Evolutionary conservation across 2,888 invertebrate species (phyloP).

Genomic region (Pyrrhia umbra): DNA sequence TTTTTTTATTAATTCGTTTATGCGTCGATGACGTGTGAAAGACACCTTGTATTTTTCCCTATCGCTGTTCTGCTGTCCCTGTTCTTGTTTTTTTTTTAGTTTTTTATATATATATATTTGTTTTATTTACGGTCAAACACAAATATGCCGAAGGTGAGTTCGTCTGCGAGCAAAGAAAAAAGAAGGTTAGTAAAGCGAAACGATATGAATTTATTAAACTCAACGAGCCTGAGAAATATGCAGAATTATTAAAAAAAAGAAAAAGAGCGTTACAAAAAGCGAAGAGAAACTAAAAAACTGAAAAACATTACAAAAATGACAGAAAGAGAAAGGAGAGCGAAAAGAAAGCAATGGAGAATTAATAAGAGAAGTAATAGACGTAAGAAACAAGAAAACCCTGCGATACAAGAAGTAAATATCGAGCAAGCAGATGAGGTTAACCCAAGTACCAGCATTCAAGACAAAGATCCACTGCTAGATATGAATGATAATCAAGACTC

Average conservation of each 20-base stretch:
- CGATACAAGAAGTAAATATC: constrained; percentile 13
- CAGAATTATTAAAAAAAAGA: constrained; percentile 14
- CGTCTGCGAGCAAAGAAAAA: background rate
- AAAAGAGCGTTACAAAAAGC: constrained; percentile 14
- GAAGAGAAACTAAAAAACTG: too few relatives aligned
- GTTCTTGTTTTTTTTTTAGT: too few relatives aligned
- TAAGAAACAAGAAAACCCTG: constrained; percentile 5
- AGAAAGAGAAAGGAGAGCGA: constrained; percentile 19
- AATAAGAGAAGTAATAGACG: constrained; percentile 14
- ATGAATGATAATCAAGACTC: too few relatives aligned
- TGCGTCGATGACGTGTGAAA: too few relatives aligned
- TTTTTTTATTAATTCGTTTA: too few relatives aligned
- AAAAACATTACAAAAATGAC: too few relatives aligned
- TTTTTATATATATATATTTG: too few relatives aligned
- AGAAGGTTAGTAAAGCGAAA: background rate
- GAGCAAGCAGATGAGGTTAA: constrained; percentile 10
- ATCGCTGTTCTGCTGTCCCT: too few relatives aligned
- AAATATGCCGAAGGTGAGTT: too few relatives aligned
- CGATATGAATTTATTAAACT: constrained; percentile 2
- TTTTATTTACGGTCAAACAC: too few relatives aligned
- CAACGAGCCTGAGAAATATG: constrained; percentile 17
- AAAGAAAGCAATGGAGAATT: constrained; percentile 15
- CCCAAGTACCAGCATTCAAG: constrained; percentile 5
- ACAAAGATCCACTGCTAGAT: too few relatives aligned
- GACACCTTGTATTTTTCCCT: too few relatives aligned